Base-by-base conservation (phyloP, 2,113 vertebrate species). In the Alces alces region DNA sequence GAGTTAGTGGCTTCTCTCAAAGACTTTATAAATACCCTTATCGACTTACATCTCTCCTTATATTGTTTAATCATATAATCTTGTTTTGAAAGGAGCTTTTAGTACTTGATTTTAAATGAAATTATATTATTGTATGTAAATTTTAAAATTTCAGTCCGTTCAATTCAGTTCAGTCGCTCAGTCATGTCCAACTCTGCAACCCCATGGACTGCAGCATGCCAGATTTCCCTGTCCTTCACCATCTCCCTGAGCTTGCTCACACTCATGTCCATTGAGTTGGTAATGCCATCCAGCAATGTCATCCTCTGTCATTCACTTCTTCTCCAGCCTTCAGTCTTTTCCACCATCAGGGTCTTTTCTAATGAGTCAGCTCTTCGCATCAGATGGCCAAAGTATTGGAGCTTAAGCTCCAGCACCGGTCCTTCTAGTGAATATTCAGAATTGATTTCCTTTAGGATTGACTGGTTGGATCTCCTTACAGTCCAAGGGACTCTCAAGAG, bases 11-110 rank as follows among this genome's bases (percentile, higher is more conserved):
- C 6, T 55, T 92, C 61, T 93, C 21, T 92, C 47, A 86, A 76
- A 39, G 28, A 60, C 79, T 54, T 96, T 87, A 17, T 70, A 33
- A 89, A 13, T 50, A 58, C 1, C 15, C 13, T 80, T 78, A 55
- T 50, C 6, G 7, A 11, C 57, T 97, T 95, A 25, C 25, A 28
- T 57, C 28, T 94, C 4, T 79, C 27, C 36, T 45, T 91, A 45
- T 27, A 58, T 57, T 55, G 13, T 92, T 86, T 93, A 96, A 86
- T 93, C 76, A 50, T 25, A 33, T 21, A 66, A 57, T 79, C 54
- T 60, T 95, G 2, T 66, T 96, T 83, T 88, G 14, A 28, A 92
- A 92, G 36, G 76, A 87, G 45, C 50, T 94, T 93, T 84, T 90
- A 54, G 6, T 3, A 66, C 83, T 91, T 92, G 17, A 15, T 54